A percentile compares a stretch with the other conserved stretches of the same genome.
phyloP scores from a whole-genome alignment of 2,113 vertebrate species.

The Myanophis thanlyinensis region DNA sequence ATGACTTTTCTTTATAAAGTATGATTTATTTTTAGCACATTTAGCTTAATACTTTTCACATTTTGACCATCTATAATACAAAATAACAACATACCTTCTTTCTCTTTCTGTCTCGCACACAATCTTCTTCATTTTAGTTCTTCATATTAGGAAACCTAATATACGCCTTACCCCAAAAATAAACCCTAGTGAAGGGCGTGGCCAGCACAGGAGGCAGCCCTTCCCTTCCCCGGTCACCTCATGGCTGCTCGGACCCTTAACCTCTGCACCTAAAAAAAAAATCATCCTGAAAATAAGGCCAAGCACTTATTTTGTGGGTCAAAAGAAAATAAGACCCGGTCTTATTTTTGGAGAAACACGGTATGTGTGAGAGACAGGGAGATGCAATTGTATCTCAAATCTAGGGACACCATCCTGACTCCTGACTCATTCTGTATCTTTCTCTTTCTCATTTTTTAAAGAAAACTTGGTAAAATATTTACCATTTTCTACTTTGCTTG shows the following conservation, averaged over 20 bases:
- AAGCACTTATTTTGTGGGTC: too few relatives aligned
- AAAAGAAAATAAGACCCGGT: too few relatives aligned
- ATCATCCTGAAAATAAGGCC: too few relatives aligned
- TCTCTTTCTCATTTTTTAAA: not conserved
- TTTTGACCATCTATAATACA: conserved; percentile 1
- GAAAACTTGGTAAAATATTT: not conserved
- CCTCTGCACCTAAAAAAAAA: too few relatives aligned
- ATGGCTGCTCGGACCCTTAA: too few relatives aligned
- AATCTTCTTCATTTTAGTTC: not conserved
- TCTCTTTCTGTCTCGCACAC: not conserved
- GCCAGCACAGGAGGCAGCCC: too few relatives aligned
- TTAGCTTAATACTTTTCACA: not conserved
- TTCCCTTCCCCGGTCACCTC: too few relatives aligned
- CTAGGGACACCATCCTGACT: not conserved
- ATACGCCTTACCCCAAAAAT: too few relatives aligned
- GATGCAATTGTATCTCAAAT: not conserved
- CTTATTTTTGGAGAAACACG: too few relatives aligned
- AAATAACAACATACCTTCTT: not conserved
- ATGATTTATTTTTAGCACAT: conserved; percentile 5
- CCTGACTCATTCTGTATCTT: not conserved
- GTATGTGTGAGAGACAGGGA: not conserved
- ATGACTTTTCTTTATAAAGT: not conserved
- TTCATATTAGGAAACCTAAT: too few relatives aligned
- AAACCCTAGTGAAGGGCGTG: too few relatives aligned
- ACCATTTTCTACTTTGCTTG: not conserved